Percentiles rank a stretch among this genome's conserved stretches.
These are phyloP conservation scores for Morone saxatilis DNA, from an alignment of 2,113 vertebrate species.

Conservation along the genomic window DNA sequence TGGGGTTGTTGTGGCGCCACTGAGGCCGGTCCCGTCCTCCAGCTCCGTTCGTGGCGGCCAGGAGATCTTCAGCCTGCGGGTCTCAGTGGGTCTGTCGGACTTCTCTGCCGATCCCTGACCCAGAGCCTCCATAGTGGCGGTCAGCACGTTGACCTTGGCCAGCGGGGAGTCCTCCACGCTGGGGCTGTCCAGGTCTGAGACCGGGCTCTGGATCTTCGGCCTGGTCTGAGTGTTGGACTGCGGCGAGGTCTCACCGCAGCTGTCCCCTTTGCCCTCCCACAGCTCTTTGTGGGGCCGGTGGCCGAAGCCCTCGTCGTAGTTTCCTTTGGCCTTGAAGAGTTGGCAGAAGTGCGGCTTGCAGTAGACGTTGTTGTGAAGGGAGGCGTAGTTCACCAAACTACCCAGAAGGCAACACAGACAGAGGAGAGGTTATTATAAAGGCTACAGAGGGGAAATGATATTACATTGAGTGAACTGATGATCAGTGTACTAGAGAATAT, in stretches of 20 bases:
- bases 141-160: conserved; percentile 92
- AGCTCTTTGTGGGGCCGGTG: conserved; percentile 95
- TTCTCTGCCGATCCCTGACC: conserved; percentile 76
- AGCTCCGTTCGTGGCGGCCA: conserved; percentile 89
- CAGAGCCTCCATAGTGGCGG: conserved; percentile 93
- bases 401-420: too few relatives aligned
- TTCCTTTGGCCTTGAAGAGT: conserved; percentile 98
- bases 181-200: conserved; percentile 81
- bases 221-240: conserved; percentile 36
- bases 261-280: conserved; percentile 89
- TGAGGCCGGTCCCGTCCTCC: conserved; percentile 39
- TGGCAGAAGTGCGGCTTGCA: conserved; percentile 98
- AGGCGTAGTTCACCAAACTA: conserved; percentile 94
- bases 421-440: too few relatives aligned
- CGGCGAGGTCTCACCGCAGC: conserved; percentile 62
- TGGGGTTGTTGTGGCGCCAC: conserved; percentile 33
- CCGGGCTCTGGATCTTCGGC: conserved; percentile 15
- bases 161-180: conserved; percentile 93
- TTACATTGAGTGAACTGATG: too few relatives aligned
- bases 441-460: too few relatives aligned
- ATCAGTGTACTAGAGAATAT: too few relatives aligned
- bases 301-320: conserved; percentile 99
- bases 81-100: conserved; percentile 88
- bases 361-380: conserved; percentile 93
- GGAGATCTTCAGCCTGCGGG: conserved; percentile 92